These are phyloP conservation scores for Zonotrichia leucophrys DNA, from an alignment of 2,113 vertebrate species.

Conservation along the genomic window DNA sequence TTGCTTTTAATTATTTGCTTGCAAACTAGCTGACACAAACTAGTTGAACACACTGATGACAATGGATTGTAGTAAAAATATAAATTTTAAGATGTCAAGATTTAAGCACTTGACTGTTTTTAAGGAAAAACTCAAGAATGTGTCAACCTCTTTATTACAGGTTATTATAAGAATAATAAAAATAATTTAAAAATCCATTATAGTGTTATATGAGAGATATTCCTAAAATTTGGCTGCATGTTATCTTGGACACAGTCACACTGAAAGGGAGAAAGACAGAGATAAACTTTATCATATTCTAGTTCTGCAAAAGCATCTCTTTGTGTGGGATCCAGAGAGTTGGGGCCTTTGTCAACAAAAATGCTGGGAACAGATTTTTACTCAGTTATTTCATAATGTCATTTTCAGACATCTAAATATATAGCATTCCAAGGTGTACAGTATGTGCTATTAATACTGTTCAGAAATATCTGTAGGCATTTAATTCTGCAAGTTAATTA, in stretches of 20 bases:
- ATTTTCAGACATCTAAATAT: not conserved
- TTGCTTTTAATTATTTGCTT: conserved; percentile 43
- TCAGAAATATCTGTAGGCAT: not conserved
- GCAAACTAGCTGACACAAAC: not conserved
- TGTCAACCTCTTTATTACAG: not conserved
- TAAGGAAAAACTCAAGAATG: not conserved
- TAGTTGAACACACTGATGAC: not conserved
- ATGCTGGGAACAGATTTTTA: not conserved
- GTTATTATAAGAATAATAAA: not conserved
- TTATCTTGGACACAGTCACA: not conserved
- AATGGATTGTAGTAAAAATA: not conserved
- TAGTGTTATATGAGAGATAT: not conserved
- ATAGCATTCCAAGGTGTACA: not conserved
- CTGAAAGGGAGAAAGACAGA: not conserved
- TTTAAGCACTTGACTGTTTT: not conserved
- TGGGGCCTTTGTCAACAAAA: not conserved
- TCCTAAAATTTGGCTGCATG: not conserved
- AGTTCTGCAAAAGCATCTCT: not conserved
- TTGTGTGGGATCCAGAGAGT: not conserved
- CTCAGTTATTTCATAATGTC: not conserved
- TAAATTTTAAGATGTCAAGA: not conserved
- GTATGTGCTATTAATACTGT: not conserved
- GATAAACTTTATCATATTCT: not conserved
- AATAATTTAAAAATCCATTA: not conserved
- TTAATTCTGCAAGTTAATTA: not conserved